Evolutionary conservation across 2,797 vertebrate species (phyloP), one percentile per base, ranked within the genome.

Genomic region (Mormyrops boulengeri): DNA sequence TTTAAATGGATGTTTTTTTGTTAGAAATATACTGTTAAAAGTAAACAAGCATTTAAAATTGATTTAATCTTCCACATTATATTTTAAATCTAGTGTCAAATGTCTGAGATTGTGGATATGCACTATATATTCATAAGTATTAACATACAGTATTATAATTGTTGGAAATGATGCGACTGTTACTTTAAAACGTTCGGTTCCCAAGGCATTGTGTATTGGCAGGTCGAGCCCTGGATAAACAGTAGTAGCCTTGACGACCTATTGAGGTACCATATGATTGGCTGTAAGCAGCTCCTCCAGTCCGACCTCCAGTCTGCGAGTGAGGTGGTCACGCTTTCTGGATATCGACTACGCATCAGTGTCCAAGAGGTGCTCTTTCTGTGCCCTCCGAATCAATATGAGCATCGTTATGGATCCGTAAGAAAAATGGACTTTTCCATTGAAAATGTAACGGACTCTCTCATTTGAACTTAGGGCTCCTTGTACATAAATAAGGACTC

Each of bases 401-500:
- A 12, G 49, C 14, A 2, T 87, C 17, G 52, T 53, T 8, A 38
- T 9, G 53, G 50, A 60, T 57, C 41, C 6, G 2, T 34, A 38
- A 73, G 66, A 73, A 73, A 73, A 73, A 17, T 1, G 0, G 11
- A 38, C 30, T 34, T 44, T 41, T 80, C 7, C 17, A 44, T 44
- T 19, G 11, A 80, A 80, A 80, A 80, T 44, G 38, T 80, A 44
- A 80, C 11, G 30, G 52, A 50, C 11, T 52, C 14, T n/a, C 22
- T 26, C 34, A 53, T 50, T 85, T 88, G 85, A 57, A 89, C 90
- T 11, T 94, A 99, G 98, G 97, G 96, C 90, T 95, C 91, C 52
- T 92, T 99, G n/a, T 97, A 96, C 93, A 90, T 99, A 92, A 99
- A 99, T 41, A 96, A 97, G 88, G 94, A 95, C 0, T 94, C 97